Conservation (phyloP, 92 coral and sea anemone species). For the Epizoanthus fatuus region DNA sequence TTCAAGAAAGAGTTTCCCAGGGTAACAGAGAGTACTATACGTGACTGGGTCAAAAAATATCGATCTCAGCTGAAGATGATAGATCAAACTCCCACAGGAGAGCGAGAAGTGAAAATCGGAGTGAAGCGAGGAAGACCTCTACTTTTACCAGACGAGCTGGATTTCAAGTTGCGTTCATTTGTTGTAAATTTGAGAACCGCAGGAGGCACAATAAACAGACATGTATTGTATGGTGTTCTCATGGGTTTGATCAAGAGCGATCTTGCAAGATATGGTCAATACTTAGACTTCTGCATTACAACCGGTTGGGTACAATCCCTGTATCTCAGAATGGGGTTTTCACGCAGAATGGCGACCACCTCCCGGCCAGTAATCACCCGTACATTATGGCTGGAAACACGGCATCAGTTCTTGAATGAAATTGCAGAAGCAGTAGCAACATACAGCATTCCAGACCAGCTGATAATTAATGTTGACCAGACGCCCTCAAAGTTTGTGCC, state of each 20-base stretch:
- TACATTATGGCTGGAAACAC: conserved; percentile 64
- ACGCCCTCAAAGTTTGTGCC: conserved; percentile 73
- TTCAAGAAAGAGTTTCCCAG: conserved; percentile 69
- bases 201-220: conserved; percentile 73
- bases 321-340: conserved; percentile 64
- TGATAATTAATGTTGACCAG: conserved; percentile 71
- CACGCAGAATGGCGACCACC: conserved; percentile 70
- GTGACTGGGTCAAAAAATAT: conserved; percentile 59
- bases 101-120: conserved; percentile 54
- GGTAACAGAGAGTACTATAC: conserved; percentile 65
- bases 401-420: conserved; percentile 57
- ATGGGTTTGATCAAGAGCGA: conserved; percentile 73
- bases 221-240: conserved; percentile 68
- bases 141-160: conserved; percentile 66
- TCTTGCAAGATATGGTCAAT: conserved; percentile 69
- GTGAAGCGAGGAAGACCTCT: conserved; percentile 67
- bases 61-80: conserved; percentile 58
- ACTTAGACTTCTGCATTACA: conserved; percentile 62
- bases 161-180: conserved; percentile 62
- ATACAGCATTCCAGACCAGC: conserved; percentile 70
- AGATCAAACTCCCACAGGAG: conserved; percentile 23
- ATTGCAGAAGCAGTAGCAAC: conserved; percentile 63
- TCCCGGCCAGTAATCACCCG: conserved; percentile 66
- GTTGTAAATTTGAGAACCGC: conserved; percentile 65
- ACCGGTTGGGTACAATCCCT: conserved; percentile 77